Evolutionary conservation across 2,888 invertebrate species (phyloP).

Genomic region (Drosophila gaucha): DNA sequence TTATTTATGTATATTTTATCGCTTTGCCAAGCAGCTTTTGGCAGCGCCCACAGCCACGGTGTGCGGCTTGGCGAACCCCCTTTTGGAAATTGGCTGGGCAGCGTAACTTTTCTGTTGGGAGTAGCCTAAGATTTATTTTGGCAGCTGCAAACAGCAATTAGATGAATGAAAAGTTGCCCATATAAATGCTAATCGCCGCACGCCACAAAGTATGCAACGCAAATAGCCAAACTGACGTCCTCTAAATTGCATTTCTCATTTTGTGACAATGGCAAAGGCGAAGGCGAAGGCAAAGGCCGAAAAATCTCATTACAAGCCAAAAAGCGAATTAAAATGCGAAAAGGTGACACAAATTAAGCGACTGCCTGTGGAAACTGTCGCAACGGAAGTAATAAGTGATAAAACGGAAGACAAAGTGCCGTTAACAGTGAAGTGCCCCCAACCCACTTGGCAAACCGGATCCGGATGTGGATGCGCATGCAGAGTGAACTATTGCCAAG

Average conservation of each 20-base stretch:
- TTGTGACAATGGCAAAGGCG: background rate
- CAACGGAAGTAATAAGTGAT: conserved; percentile 80
- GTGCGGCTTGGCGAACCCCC: background rate
- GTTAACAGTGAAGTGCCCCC: conserved; percentile 38
- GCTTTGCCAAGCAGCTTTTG: conserved; percentile 35
- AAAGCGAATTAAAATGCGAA: conserved; percentile 68
- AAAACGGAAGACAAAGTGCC: conserved; percentile 75
- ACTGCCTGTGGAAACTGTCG: conserved; percentile 47
- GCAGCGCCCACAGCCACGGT: background rate
- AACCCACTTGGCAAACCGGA: conserved; percentile 64
- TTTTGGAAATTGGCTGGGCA: conserved; percentile 46
- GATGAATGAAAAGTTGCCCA: conserved; percentile 69
- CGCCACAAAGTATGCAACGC: conserved; percentile 43
- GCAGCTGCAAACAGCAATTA: conserved; percentile 66
- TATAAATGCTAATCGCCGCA: conserved; percentile 68
- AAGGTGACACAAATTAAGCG: conserved; percentile 69
- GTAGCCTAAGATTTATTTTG: conserved; percentile 67
- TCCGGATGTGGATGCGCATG: conserved; percentile 60
- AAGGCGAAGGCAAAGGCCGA: conserved; percentile 16
- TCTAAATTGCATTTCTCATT: conserved; percentile 58
- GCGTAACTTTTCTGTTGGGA: conserved; percentile 49
- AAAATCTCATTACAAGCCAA: conserved; percentile 55
- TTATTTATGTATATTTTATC: conserved; percentile 79
- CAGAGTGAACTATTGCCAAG: conserved; percentile 67
- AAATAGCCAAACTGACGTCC: conserved; percentile 18